Conservation (phyloP, 1,140 invertebrate species). For the Cherax destructor region DNA sequence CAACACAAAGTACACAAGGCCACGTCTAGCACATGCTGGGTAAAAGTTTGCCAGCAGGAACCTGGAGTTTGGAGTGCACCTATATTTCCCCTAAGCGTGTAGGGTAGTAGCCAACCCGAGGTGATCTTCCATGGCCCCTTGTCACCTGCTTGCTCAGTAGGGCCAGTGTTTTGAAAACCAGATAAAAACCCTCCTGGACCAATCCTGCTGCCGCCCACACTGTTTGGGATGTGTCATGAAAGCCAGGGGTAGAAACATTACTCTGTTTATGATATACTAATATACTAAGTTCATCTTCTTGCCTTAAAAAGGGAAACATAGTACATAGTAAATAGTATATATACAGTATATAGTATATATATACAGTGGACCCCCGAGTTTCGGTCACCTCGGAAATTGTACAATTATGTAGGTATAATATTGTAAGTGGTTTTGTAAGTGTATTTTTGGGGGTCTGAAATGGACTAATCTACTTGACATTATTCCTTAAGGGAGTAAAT, state of each 20-base stretch:
- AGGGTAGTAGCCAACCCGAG: too few species aligned
- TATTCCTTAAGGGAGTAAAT: too few species aligned
- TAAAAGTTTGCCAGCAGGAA: conserved; percentile 4
- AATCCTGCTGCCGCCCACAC: not conserved
- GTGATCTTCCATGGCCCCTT: not conserved
- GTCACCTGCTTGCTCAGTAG: not conserved
- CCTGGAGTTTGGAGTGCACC: conserved; percentile 19
- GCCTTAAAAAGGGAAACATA: not conserved
- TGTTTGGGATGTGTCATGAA: conserved; percentile 30
- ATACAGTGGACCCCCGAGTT: too few species aligned
- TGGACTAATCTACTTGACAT: too few species aligned
- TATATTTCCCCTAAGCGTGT: conserved; percentile 1
- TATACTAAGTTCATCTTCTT: not conserved
- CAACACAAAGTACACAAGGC: not conserved
- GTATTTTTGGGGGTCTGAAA: too few species aligned
- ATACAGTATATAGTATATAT: too few species aligned
- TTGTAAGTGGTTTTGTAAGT: too few species aligned
- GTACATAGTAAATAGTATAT: too few species aligned
- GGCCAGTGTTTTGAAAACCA: not conserved
- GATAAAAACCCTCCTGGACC: not conserved
- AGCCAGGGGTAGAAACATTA: not conserved
- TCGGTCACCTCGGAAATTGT: too few species aligned
- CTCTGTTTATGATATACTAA: not conserved
- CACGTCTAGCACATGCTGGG: conserved; percentile 4
- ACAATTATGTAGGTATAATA: too few species aligned